Base-by-base conservation (phyloP, 2,113 vertebrate genomes). In the Sinocyclocheilus grahami region DNA sequence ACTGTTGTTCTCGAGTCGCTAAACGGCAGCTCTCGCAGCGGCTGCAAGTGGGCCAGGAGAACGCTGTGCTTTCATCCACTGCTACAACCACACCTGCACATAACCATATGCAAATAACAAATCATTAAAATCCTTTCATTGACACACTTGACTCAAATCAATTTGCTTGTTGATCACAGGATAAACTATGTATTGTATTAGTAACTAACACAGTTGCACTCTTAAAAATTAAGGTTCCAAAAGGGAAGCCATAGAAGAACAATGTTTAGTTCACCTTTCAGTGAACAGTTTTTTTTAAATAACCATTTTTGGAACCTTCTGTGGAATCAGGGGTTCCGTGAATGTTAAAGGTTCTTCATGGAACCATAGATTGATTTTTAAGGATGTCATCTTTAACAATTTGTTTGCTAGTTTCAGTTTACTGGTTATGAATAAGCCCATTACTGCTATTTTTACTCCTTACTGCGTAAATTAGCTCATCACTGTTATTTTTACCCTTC, bases 61-160 rank as follows among this genome's bases (percentile, higher is more conserved):
- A 97, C 33, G 97, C 96, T 0, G 96, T 96, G 86, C 75, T 92
- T 90, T 98, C 96, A 13, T 99, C 96, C 90, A 99, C 95, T 4
- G 95, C 96, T 30, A 92, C 90, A 87, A 99, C 92, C 33, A 94
- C 92, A 30, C 98, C 97, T 99, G 91, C 18, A 60, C 37, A 24
- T 75, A 0, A 24, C 24, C 22, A 33, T 30, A 78, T 9, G 27
- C 37, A 37, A 37, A 37, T 37, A 9, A 42, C 42, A 8, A 1
- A 42, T 1, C 39, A 85, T 60, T n/a, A 58, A 46, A 6, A 55
- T 42, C 5, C 53, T 65, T 53, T 53, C 0, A 69, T 58, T 72
- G 7, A 20, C 33, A 72, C 9, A 12, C 9, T 1, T 77, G 6
- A 77, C 1, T 27, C 0, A 4, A 30, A 77, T 77, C 12, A 53